Evolutionary conservation across 2,113 vertebrate species (phyloP).

Genomic region (Nestor notabilis): DNA sequence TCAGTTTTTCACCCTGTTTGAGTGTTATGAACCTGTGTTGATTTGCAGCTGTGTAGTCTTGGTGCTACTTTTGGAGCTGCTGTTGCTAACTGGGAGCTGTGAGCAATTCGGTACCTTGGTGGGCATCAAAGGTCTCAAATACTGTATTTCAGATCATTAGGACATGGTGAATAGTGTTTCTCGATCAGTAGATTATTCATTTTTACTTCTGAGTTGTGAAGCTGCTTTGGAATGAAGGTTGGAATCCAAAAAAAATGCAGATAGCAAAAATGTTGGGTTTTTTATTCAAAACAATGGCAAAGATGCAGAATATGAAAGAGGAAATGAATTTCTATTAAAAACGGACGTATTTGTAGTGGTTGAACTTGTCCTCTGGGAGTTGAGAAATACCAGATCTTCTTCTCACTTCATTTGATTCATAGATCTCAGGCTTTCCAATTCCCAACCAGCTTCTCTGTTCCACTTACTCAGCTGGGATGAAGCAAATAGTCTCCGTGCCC

Average conservation of each 20-base stretch:
- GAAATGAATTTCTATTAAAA: neutral
- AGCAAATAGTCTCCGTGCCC: neutral
- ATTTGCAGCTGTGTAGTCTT: neutral
- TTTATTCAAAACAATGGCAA: neutral
- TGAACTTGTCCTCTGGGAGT: neutral
- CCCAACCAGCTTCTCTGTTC: neutral
- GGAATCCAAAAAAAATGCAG: neutral
- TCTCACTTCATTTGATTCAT: neutral
- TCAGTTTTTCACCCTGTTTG: neutral
- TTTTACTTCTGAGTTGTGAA: neutral
- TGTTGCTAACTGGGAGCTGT: neutral
- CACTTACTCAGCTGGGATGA: neutral
- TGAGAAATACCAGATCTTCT: neutral
- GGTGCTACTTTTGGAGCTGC: neutral
- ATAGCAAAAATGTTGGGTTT: neutral
- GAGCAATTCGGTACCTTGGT: neutral
- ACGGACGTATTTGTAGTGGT: neutral
- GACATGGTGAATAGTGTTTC: neutral
- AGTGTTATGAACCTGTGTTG: neutral
- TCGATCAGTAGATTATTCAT: neutral
- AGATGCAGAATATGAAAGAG: neutral
- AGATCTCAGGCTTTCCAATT: neutral
- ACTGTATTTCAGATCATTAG: rapidly evolving
- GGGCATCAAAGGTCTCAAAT: neutral
- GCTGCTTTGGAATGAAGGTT: neutral